These are phyloP conservation scores for Agrenia bidenticulata DNA, from an alignment of 2,888 invertebrate genomes.

Conservation along the genomic window DNA sequence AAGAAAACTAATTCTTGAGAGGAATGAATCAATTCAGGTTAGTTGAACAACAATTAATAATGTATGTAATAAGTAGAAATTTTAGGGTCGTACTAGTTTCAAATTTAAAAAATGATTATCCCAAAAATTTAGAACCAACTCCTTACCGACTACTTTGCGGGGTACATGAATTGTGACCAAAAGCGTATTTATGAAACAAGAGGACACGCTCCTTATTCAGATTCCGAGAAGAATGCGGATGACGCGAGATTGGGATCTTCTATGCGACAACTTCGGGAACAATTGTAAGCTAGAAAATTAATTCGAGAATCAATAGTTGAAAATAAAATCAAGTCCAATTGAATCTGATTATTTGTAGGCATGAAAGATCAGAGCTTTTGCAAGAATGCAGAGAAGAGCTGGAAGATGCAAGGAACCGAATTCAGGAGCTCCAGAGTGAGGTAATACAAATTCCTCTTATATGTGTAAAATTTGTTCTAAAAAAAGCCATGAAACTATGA, in stretches of 20 bases:
- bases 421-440: conserved; percentile 45
- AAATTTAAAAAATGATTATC: too few species aligned
- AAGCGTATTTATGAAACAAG: conserved; percentile 43
- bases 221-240: conserved; percentile 43
- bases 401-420: conserved; percentile 46
- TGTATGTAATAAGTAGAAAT: too few species aligned
- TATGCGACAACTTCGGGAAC: conserved; percentile 48
- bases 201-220: conserved; percentile 32
- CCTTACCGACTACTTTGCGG: conserved; percentile 49
- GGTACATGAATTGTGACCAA: conserved; percentile 51
- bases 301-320: not conserved
- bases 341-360: conserved; percentile 24
- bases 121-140: conserved; percentile 35
- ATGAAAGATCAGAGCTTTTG: conserved; percentile 51
- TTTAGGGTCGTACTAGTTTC: too few species aligned
- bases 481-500: conserved; percentile 15
- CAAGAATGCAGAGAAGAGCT: conserved; percentile 52
- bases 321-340: conserved; percentile 2
- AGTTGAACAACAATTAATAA: not conserved
- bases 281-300: conserved; percentile 49
- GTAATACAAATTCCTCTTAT: conserved; percentile 19
- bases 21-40: conserved; percentile 50
- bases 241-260: conserved; percentile 45
- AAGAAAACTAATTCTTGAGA: conserved; percentile 44
- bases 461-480: not conserved